A percentile compares a stretch with the other conserved stretches of the same genome.
These are phyloP conservation scores for Lutjanus erythropterus DNA, from an alignment of 2,113 vertebrate species.

Conservation along the genomic window DNA sequence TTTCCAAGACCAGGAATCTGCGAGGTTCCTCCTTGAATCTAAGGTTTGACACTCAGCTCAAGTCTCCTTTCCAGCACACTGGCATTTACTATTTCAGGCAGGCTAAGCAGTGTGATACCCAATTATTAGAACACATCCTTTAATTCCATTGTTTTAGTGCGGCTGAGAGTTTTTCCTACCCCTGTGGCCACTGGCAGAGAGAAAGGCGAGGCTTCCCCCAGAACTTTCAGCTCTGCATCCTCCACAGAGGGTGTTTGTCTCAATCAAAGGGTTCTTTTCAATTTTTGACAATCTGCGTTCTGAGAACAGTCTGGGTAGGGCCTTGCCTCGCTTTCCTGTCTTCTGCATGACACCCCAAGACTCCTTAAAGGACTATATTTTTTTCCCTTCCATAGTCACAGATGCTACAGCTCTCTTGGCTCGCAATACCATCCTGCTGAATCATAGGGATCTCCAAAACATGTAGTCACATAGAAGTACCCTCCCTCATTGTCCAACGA, in stretches of 20 bases:
- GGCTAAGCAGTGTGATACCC: too few species aligned
- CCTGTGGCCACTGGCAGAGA: background rate
- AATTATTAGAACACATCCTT: too few species aligned
- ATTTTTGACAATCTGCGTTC: background rate
- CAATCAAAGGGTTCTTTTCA: background rate
- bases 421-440: background rate
- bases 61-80: too few species aligned
- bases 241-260: background rate
- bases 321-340: background rate
- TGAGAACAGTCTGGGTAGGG: background rate
- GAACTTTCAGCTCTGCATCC: background rate
- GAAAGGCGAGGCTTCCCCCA: background rate
- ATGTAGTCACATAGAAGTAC: background rate
- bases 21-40: background rate
- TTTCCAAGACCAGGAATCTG: background rate
- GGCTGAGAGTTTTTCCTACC: background rate
- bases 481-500: background rate
- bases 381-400: too few species aligned
- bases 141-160: background rate
- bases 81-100: too few species aligned
- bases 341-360: too few species aligned
- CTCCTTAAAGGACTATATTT: too few species aligned
- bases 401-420: background rate
- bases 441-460: conserved; percentile 8
- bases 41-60: background rate